Evolutionary conservation across 2,113 vertebrate genomes (phyloP).

Genomic region (Bettongia penicillata): DNA sequence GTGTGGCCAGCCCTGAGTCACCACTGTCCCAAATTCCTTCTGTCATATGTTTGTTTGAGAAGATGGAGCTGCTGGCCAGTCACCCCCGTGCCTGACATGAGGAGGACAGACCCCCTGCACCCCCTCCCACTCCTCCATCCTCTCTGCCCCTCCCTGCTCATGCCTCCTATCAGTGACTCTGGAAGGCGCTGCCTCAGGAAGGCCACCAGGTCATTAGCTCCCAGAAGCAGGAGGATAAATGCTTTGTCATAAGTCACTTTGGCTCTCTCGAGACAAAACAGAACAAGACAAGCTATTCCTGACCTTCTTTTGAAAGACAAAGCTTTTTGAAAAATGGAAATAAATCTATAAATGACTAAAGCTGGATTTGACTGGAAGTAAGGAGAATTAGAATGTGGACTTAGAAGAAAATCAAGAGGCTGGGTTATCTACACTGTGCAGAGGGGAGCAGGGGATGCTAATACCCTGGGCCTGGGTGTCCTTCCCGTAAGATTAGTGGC

Average conservation of each 20-base stretch:
- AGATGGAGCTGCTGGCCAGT: background rate
- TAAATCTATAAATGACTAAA: constrained; percentile 37
- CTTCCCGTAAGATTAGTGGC: constrained; percentile 82
- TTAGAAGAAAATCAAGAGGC: constrained; percentile 77
- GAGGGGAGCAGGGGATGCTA: constrained; percentile 81
- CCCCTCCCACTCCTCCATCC: fast-evolving
- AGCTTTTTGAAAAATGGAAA: constrained; percentile 30
- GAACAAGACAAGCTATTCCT: constrained; percentile 59
- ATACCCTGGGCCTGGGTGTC: constrained; percentile 76
- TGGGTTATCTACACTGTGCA: constrained; percentile 84
- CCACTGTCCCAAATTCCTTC: fast-evolving
- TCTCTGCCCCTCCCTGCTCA: background rate
- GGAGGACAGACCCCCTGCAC: background rate
- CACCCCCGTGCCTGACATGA: fast-evolving
- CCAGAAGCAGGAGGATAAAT: constrained; percentile 73
- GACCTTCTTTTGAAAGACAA: constrained; percentile 74
- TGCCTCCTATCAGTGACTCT: constrained; percentile 71
- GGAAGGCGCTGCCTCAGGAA: constrained; percentile 62
- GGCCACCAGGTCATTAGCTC: constrained; percentile 74
- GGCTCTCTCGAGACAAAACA: constrained; percentile 61
- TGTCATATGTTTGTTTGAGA: background rate
- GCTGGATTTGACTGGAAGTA: constrained; percentile 79
- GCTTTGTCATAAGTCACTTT: constrained; percentile 81
- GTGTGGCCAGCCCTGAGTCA: fast-evolving
- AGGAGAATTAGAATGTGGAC: constrained; percentile 78